Base-by-base conservation (phyloP, 2,113 vertebrate genomes). In the Theristicus caerulescens region DNA sequence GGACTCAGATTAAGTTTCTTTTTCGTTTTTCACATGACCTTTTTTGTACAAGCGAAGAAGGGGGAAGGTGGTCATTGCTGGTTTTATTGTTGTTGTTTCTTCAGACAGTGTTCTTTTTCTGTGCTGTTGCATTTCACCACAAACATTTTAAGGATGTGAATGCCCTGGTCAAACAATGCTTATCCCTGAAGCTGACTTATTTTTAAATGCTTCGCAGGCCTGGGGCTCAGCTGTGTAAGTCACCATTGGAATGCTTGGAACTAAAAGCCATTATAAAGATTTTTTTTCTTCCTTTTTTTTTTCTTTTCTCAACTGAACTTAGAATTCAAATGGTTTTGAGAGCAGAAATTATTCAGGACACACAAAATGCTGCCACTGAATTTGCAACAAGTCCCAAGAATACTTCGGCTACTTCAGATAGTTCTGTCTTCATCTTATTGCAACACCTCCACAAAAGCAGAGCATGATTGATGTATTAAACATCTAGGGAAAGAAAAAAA, bases 371-470 rank as follows among this genome's bases (percentile, higher is more conserved):
- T 94, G 77, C 52, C n/a, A 55, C 38, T 89, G 49, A 74, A 72
- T 94, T 87, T 93, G 17, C 74, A 79, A 38, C 31, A 88, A 85
- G 73, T 85, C 40, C 27, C n/a, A 54, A 27, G 49, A 91, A 90
- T 80, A 58, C 25, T 86, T 96, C 19, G 58, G 20, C 82, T 93
- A 34, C 13, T 86, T 87, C 38, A 79, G 14, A 76, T 64, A 82
- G 21, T 83, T 92, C 29, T 82, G 13, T 76, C 84, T 93, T 96
- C 44, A 82, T 82, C 44, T 62, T 88, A 49, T 55, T 84, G 47
- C 58, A 92, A 57, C 87, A 94, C 62, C 66, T 94, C 66, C 70
- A 87, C 40, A 91, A 90, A 93, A 96, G 34, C 62, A 82, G 34
- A 74, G n/a, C 40, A 46, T 80, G 92, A 88, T 17, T 92, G 74